A percentile compares a stretch with the other conserved stretches of the same genome.
Conservation (phyloP, 2,113 vertebrate genomes). For the Bos taurus region DNA sequence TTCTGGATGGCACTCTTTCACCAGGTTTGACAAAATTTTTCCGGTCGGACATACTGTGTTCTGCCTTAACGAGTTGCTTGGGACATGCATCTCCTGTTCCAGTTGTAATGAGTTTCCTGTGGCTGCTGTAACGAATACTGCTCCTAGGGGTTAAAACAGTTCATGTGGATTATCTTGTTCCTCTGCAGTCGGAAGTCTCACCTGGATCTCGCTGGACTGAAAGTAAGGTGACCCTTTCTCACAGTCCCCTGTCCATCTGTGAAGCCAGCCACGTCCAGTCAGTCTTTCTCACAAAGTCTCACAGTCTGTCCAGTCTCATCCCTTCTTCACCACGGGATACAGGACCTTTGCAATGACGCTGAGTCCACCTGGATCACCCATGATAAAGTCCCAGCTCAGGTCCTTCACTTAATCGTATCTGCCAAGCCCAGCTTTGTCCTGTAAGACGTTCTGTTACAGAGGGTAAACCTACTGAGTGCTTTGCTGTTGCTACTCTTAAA, state of each 20-base stretch:
- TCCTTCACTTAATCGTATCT: background rate
- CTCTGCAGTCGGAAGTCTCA: background rate
- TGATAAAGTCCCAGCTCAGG: too few species aligned
- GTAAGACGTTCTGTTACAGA: too few species aligned
- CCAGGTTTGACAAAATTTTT: background rate
- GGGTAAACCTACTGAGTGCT: accelerated
- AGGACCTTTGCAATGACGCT: accelerated
- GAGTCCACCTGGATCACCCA: accelerated
- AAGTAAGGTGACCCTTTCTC: background rate
- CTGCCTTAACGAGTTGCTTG: accelerated
- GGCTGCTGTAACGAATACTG: too few species aligned
- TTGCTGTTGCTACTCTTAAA: background rate
- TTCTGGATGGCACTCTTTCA: too few species aligned
- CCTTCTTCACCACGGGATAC: accelerated
- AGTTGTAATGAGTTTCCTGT: background rate
- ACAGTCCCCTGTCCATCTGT: accelerated
- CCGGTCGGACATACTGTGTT: accelerated
- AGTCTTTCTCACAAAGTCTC: background rate
- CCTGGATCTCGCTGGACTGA: accelerated
- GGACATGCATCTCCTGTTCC: background rate
- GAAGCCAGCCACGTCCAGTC: accelerated
- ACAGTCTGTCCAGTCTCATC: background rate
- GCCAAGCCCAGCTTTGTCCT: accelerated
- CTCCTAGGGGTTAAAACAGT: background rate
- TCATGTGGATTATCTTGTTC: accelerated